Evolutionary conservation across 2,888 invertebrate species (phyloP).

Genomic region (Dexiosoma caninum): DNA sequence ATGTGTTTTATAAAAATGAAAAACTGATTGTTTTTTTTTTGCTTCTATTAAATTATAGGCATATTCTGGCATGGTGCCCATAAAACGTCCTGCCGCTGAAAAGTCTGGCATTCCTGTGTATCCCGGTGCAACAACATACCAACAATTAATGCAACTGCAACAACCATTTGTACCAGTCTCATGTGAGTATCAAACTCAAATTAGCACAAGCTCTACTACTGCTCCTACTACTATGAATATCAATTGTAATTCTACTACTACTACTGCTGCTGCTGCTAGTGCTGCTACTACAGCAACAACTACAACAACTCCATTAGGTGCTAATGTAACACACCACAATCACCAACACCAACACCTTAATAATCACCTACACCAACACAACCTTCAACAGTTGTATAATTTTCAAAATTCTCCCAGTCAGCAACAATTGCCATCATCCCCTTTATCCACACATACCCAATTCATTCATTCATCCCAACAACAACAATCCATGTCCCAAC

Average conservation of each 20-base stretch:
- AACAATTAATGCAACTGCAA: conserved; percentile 94
- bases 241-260: conserved; percentile 62
- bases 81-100: conserved; percentile 96
- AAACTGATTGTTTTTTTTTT: not conserved
- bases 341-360: conserved; percentile 70
- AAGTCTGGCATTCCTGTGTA: conserved; percentile 98
- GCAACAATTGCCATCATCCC: conserved; percentile 62
- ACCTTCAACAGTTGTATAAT: conserved; percentile 59
- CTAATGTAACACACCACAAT: conserved; percentile 66
- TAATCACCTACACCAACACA: conserved; percentile 65
- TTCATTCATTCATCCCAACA: conserved; percentile 50
- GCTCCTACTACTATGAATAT: conserved; percentile 66
- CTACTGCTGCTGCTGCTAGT: conserved; percentile 70
- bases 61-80: conserved; percentile 96
- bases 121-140: conserved; percentile 93
- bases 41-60: conserved; percentile 80
- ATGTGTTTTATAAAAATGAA: not conserved
- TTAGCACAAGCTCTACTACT: conserved; percentile 67
- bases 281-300: conserved; percentile 65
- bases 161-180: conserved; percentile 99
- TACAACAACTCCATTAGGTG: conserved; percentile 66
- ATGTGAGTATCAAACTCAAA: conserved; percentile 89
- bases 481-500: conserved; percentile 52
- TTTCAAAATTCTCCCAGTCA: conserved; percentile 60
- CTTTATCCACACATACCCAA: conserved; percentile 55